Evolutionary conservation across 2,113 vertebrate species (phyloP).

Genomic region (Channa argus): DNA sequence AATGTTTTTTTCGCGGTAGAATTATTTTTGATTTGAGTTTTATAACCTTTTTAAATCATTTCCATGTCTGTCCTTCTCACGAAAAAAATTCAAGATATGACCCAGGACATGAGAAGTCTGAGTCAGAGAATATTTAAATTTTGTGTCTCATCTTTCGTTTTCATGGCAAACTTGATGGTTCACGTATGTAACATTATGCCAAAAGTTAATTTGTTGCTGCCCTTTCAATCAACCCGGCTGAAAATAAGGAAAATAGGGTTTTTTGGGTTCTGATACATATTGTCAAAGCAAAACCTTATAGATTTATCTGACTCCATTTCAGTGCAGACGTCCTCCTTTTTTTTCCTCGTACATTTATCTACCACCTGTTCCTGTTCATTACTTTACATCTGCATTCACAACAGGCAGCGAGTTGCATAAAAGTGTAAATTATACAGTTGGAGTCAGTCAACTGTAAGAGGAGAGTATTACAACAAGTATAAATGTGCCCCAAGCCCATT

Average conservation of each 20-base stretch:
- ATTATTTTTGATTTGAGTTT: no score
- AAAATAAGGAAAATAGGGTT: no score
- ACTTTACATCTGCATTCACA: constrained; percentile 21
- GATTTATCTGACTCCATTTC: not conserved
- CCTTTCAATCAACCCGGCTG: not conserved
- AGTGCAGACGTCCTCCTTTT: not conserved
- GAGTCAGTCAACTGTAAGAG: constrained; percentile 40
- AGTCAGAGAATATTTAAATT: no score
- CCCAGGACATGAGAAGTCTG: no score
- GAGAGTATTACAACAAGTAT: constrained; percentile 11
- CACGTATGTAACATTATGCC: no score
- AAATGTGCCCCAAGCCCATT: constrained; percentile 31
- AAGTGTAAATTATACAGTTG: constrained; percentile 38
- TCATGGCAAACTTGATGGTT: no score
- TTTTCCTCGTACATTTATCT: not conserved
- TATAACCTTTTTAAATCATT: no score
- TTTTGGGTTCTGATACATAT: not conserved
- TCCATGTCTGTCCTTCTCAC: no score
- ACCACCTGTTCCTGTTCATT: not conserved
- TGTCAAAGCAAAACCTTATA: not conserved
- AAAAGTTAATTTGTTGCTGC: no score
- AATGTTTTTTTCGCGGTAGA: no score
- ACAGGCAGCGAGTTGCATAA: constrained; percentile 5
- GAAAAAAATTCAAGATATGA: no score
- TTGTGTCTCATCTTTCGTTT: no score